phyloP scores from a whole-genome alignment of 2,113 vertebrate species.

The Pagrus major region DNA sequence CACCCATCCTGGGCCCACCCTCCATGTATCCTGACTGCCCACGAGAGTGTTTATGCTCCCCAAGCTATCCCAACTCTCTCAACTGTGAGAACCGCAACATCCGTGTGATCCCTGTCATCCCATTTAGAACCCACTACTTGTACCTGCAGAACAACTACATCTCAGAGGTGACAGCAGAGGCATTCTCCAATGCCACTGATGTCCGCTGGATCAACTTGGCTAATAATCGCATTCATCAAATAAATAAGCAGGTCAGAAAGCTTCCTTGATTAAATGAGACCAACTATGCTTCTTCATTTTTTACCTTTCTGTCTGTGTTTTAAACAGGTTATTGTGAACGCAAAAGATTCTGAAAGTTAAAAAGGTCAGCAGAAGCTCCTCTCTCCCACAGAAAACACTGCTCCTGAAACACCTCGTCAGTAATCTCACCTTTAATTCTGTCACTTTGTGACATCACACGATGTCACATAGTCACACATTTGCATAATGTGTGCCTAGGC shows the following conservation, averaged over 20 bases:
- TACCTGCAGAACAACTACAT: constrained; percentile 99
- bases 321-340: no score
- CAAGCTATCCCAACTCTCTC: constrained; percentile 90
- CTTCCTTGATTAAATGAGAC: neutral
- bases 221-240: constrained; percentile 92
- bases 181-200: constrained; percentile 91
- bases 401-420: no score
- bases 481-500: no score
- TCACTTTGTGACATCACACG: no score
- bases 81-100: constrained; percentile 98
- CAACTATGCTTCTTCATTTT: no score
- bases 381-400: no score
- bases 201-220: constrained; percentile 95
- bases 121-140: constrained; percentile 90
- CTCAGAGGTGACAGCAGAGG: constrained; percentile 88
- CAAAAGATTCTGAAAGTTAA: no score
- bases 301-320: no score
- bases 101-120: constrained; percentile 91
- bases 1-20: constrained; percentile 89
- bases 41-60: constrained; percentile 91
- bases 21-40: constrained; percentile 92
- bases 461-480: no score
- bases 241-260: constrained; percentile 85
- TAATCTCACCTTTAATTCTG: no score
- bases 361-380: no score